These are phyloP conservation scores for Corythornis leucogaster DNA, from an alignment of 2,797 vertebrate species.

Conservation along the genomic window DNA sequence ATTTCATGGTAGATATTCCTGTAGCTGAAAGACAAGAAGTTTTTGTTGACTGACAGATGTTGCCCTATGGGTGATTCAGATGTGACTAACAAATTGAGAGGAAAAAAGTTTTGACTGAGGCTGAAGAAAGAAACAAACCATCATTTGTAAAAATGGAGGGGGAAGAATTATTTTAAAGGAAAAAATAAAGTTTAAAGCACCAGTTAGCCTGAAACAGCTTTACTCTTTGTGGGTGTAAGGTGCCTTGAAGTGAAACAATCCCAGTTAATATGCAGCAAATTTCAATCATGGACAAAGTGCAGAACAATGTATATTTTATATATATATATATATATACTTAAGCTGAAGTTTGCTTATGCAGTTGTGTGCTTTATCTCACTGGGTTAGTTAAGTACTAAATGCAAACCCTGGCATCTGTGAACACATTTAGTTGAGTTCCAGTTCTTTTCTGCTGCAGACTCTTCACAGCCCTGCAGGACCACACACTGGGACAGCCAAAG, in stretches of 20 bases:
- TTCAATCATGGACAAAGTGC: neutral
- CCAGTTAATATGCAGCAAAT: neutral
- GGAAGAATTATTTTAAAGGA: neutral
- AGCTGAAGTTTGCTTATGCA: neutral
- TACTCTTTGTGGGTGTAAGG: neutral
- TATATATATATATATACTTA: neutral
- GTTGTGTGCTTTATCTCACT: neutral
- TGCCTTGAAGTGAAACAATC: neutral
- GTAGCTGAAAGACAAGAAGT: neutral
- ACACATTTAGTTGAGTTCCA: neutral
- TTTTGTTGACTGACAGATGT: neutral
- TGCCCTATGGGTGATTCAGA: neutral
- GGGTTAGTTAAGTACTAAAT: neutral
- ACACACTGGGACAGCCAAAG: neutral
- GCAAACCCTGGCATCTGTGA: neutral
- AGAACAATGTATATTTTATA: neutral
- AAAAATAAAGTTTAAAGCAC: neutral
- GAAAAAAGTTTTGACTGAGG: neutral
- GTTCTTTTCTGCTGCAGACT: neutral
- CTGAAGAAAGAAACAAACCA: neutral
- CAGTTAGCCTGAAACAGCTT: neutral
- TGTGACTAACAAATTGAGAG: neutral
- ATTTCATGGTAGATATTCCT: neutral
- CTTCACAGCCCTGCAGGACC: neutral
- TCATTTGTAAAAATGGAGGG: neutral